Base-by-base conservation (phyloP, 2,113 vertebrate genomes). In the Okapia johnstoni region DNA sequence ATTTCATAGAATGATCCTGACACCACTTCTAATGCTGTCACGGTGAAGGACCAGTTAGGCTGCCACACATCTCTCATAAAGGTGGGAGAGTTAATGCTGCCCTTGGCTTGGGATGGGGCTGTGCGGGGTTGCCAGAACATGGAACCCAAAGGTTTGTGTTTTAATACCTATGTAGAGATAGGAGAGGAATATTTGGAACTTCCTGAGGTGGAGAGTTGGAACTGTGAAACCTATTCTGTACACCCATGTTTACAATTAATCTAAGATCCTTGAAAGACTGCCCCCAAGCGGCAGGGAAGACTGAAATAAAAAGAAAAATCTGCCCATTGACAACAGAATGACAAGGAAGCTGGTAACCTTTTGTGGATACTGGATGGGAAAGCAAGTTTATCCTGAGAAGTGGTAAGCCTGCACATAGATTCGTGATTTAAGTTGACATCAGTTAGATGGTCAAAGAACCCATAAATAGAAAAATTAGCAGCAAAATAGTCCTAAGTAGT, bases 341-440 rank as follows among this genome's bases (percentile, higher is more conserved):
- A 90, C 9, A 57, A 94, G 33, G 50, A 60, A 60, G 26, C 48
- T 66, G 23, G 8, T 48, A 66, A 26, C 30, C 77, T 91, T 93
- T 89, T 86, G 16, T 57, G 33, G 28, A 93, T 43, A 70, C 5
- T 21, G 23, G 25, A 23, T 43, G 3, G 9, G 21, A 9, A 77
- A 43, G 79, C 79, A 48, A 3, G 7, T 76, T 92, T 87, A 40
- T 90, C n/a, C 30, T 80, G 58, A 94, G n/a, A 89, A 66, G 4
- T 88, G 7, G 28, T 55, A 80, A 95, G 33, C 12, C 13, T 76
- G 43, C 19, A 80, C 36, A n/a, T 33, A 92, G 55, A 92, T 48
- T 93, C 86, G 66, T 85, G 55, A 93, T 89, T 95, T 86, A 77
- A 94, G 83, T 77, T 97, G 33, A 57, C 73, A 46, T 85, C 90